Conservation (phyloP, 2,113 vertebrate species). For the Otolemur garnettii region DNA sequence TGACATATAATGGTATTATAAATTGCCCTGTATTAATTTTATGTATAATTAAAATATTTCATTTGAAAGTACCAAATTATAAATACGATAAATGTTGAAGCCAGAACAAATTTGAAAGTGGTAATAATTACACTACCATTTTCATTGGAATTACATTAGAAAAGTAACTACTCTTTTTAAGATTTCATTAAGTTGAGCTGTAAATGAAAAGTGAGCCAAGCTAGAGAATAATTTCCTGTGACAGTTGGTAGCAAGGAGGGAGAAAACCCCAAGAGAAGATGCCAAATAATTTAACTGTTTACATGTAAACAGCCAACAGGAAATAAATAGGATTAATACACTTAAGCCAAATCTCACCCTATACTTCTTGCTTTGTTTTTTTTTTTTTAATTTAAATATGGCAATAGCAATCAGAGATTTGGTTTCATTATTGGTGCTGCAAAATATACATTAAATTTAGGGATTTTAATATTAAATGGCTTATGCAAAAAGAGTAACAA, state of each 20-base stretch:
- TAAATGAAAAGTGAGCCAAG: slow-evolving; percentile 66
- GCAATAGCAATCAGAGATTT: slow-evolving; percentile 12
- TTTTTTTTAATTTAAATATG: background rate
- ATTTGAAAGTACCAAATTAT: slow-evolving; percentile 69
- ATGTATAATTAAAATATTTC: slow-evolving; percentile 76
- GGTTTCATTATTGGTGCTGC: background rate
- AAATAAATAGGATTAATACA: slow-evolving; percentile 33
- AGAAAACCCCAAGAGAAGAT: background rate
- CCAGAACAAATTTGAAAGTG: slow-evolving; percentile 69
- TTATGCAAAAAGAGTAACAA: slow-evolving; percentile 44
- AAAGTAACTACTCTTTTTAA: slow-evolving; percentile 68
- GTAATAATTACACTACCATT: slow-evolving; percentile 60
- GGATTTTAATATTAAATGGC: slow-evolving; percentile 53
- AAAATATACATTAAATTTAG: slow-evolving; percentile 35
- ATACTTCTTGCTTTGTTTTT: background rate
- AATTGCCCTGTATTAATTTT: slow-evolving; percentile 76
- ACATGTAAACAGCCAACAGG: background rate
- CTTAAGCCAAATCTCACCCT: slow-evolving; percentile 24
- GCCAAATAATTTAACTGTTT: slow-evolving; percentile 12
- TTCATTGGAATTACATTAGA: slow-evolving; percentile 61
- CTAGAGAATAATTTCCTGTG: slow-evolving; percentile 12
- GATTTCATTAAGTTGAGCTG: slow-evolving; percentile 72
- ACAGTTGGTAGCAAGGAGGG: background rate
- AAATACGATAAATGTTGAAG: slow-evolving; percentile 69
- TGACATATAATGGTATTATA: slow-evolving; percentile 25